These are phyloP conservation scores for Hyperopisus bebe DNA, from an alignment of 2,113 vertebrate species.

Conservation along the genomic window DNA sequence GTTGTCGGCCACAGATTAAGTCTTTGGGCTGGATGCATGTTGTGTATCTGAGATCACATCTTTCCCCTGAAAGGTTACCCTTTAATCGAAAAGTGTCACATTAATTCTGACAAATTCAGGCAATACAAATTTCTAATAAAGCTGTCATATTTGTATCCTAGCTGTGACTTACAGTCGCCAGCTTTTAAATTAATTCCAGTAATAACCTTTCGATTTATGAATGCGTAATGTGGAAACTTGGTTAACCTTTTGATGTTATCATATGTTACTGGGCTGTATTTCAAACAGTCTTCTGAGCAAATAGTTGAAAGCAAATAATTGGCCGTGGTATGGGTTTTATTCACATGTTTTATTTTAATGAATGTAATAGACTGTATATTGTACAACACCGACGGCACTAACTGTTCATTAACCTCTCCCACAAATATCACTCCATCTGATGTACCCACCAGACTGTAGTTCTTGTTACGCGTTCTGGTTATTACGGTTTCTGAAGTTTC, in stretches of 20 bases:
- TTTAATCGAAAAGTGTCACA: slow-evolving; percentile 36
- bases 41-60: slow-evolving; percentile 21
- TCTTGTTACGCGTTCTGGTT: background rate
- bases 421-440: background rate
- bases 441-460: background rate
- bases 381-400: background rate
- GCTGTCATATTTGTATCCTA: slow-evolving; percentile 37
- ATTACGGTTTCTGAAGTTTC: background rate
- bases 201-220: slow-evolving; percentile 37
- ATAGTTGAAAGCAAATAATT: background rate
- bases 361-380: background rate
- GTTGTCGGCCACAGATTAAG: background rate
- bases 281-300: background rate
- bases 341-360: background rate
- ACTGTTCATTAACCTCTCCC: background rate
- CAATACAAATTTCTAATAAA: slow-evolving; percentile 42
- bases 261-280: slow-evolving; percentile 9
- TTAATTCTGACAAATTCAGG: slow-evolving; percentile 41
- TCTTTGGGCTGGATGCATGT: slow-evolving; percentile 12
- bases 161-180: slow-evolving; percentile 33
- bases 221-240: slow-evolving; percentile 18
- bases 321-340: background rate
- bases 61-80: slow-evolving; percentile 18
- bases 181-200: slow-evolving; percentile 36
- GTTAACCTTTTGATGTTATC: slow-evolving; percentile 23